Evolutionary conservation across 2,113 vertebrate species (phyloP), one percentile per base, ranked within the genome.

Genomic region (Fregata magnificens): DNA sequence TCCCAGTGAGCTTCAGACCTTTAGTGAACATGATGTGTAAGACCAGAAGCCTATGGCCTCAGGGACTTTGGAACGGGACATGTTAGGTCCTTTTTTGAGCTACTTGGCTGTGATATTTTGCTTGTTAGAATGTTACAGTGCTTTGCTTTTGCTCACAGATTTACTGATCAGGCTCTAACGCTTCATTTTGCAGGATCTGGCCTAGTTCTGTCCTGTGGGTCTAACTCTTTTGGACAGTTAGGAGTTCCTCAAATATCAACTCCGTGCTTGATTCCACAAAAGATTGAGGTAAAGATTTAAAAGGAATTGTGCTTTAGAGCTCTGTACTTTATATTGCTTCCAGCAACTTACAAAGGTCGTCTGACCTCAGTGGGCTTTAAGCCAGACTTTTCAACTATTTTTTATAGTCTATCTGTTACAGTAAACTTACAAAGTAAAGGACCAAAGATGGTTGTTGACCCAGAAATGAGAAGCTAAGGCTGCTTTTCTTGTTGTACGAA

Each of bases 191-290:
- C 97, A 99, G 99, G 97, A 93, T 94, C 77, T 89, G 99, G 99
- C 50, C 96, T 98, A 17, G 95, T 99, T 67, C 91, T 99, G 34
- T 98, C 99, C 15, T 99, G 99, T 97, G 99, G 99, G 58, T 99
- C 99, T 76, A 99, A 99, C 88, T 97, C 97, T 50, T 99, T 99
- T 82, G 99, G 99, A 83, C 99, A 99, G 44, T 94, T 99, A 82
- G 99, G 99, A 94, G 78, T 99, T 95, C 97, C 98, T 70, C 87
- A 96, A 16, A 76, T 94, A 63, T 93, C 97, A 86, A 94, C n/a
- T 93, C 98, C 88, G 20, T 98, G 98, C 81, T 88, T 98, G 83
- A 78, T 98, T 73, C 98, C 98, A 34, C 97, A 98, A 40, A 92
- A 87, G 67, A 91, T 99, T 56, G 97, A 99, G 98, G 99, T 99